Evolutionary conservation across 2,113 vertebrate genomes (phyloP).

Genomic region (Periophthalmus modestus): DNA sequence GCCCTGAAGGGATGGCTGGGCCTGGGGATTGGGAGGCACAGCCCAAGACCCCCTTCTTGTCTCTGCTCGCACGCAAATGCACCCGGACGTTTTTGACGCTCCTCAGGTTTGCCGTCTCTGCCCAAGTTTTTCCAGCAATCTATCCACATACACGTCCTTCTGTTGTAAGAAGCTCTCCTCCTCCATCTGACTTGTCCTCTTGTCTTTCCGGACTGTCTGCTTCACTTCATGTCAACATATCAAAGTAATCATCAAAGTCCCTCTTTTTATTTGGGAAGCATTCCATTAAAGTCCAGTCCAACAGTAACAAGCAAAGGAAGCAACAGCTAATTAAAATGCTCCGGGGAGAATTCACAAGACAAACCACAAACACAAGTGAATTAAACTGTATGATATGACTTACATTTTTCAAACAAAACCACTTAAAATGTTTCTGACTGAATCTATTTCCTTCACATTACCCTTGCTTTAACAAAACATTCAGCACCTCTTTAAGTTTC

Average conservation of each 20-base stretch:
- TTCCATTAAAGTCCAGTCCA: constrained; percentile 79
- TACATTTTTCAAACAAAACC: background rate
- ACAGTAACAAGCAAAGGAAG: constrained; percentile 79
- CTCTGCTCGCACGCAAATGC: constrained; percentile 95
- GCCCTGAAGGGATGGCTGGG: constrained; percentile 98
- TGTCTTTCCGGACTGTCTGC: constrained; percentile 61
- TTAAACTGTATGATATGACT: background rate
- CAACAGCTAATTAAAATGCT: constrained; percentile 81
- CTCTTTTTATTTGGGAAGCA: constrained; percentile 90
- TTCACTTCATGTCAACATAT: constrained; percentile 96
- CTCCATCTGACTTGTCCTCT: constrained; percentile 64
- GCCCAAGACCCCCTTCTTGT: constrained; percentile 86
- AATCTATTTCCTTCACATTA: constrained; percentile 66
- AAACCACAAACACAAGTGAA: background rate
- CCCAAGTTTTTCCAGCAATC: constrained; percentile 82
- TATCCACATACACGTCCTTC: constrained; percentile 32
- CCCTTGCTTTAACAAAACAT: constrained; percentile 60
- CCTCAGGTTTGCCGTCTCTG: constrained; percentile 77
- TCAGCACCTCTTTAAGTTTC: constrained; percentile 55
- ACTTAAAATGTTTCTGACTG: constrained; percentile 31
- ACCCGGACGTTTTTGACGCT: constrained; percentile 90
- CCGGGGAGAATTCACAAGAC: constrained; percentile 48
- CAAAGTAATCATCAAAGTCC: constrained; percentile 98
- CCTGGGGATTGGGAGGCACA: constrained; percentile 95
- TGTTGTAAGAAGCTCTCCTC: constrained; percentile 33